These are phyloP conservation scores for Xiphophorus maculatus DNA, from an alignment of 2,113 vertebrate genomes.

Conservation along the genomic window DNA sequence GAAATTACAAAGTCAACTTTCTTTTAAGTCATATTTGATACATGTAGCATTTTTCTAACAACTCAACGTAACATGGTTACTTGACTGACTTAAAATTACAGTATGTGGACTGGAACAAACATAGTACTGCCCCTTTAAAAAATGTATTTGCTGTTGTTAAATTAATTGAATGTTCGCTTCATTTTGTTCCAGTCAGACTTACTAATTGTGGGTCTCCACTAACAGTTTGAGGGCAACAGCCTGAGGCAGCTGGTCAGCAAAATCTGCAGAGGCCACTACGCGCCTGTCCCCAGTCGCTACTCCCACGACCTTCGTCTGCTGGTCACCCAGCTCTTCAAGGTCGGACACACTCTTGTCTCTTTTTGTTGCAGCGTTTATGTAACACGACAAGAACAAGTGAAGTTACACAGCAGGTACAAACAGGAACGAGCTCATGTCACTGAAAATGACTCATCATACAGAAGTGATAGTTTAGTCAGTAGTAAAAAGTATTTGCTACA, in stretches of 20 bases:
- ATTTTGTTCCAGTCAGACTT: background rate
- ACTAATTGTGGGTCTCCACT: constrained; percentile 19
- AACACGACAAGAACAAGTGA: background rate
- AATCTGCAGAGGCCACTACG: constrained; percentile 87
- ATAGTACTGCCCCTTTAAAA: too few relatives aligned
- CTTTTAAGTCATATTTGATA: too few relatives aligned
- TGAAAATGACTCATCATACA: background rate
- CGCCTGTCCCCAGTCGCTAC: constrained; percentile 81
- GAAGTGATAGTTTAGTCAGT: background rate
- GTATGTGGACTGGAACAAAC: too few relatives aligned
- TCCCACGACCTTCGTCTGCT: constrained; percentile 82
- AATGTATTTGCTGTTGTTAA: background rate
- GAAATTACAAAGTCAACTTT: too few relatives aligned
- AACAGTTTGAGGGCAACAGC: constrained; percentile 86
- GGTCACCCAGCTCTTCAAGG: constrained; percentile 87
- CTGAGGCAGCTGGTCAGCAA: constrained; percentile 87
- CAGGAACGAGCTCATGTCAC: background rate
- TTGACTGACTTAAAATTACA: too few relatives aligned
- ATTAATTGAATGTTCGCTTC: background rate
- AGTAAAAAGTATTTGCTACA: background rate
- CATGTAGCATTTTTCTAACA: too few relatives aligned
- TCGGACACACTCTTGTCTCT: constrained; percentile 28
- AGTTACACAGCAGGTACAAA: background rate
- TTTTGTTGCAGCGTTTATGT: background rate
- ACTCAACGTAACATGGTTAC: too few relatives aligned